Percentiles rank a stretch among this genome's conserved stretches.
Conservation (phyloP, 2,797 vertebrate genomes). For the Spinibarbus caldwelli region DNA sequence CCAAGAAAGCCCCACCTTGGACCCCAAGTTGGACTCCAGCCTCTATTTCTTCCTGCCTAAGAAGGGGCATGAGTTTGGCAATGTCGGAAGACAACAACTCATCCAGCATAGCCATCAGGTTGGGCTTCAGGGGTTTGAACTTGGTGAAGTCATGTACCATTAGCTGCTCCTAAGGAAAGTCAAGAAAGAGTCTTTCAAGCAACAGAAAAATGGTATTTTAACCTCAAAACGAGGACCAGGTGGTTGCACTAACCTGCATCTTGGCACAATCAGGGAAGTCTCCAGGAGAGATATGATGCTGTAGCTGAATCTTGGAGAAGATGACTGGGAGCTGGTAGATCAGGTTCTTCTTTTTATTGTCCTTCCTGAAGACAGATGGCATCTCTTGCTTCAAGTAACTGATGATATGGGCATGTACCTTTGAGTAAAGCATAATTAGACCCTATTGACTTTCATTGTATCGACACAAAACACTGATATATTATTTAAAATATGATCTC, state of each 20-base stretch:
- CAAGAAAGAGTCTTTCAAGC: neutral
- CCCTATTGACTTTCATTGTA: neutral
- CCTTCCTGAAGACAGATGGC: conserved; percentile 92
- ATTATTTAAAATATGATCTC: neutral
- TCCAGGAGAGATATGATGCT: conserved; percentile 90
- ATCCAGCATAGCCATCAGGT: conserved; percentile 85
- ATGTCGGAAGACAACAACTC: conserved; percentile 87
- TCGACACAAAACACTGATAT: neutral
- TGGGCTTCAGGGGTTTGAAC: conserved; percentile 88
- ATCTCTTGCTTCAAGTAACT: conserved; percentile 93
- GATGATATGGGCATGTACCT: conserved; percentile 94
- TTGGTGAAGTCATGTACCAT: conserved; percentile 90
- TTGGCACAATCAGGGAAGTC: conserved; percentile 92
- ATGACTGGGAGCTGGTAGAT: conserved; percentile 90
- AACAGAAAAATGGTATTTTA: neutral
- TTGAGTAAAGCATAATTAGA: neutral
- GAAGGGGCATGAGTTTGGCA: conserved; percentile 90
- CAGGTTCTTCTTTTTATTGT: conserved; percentile 92
- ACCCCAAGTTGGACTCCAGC: conserved; percentile 80
- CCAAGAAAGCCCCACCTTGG: conserved; percentile 90
- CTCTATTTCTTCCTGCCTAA: conserved; percentile 90
- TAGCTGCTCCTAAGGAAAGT: conserved; percentile 84
- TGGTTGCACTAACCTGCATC: conserved; percentile 86
- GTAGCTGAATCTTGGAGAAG: conserved; percentile 91
- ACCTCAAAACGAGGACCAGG: neutral